Conservation (phyloP, 2,113 vertebrate genomes). For the Prionailurus viverrinus region DNA sequence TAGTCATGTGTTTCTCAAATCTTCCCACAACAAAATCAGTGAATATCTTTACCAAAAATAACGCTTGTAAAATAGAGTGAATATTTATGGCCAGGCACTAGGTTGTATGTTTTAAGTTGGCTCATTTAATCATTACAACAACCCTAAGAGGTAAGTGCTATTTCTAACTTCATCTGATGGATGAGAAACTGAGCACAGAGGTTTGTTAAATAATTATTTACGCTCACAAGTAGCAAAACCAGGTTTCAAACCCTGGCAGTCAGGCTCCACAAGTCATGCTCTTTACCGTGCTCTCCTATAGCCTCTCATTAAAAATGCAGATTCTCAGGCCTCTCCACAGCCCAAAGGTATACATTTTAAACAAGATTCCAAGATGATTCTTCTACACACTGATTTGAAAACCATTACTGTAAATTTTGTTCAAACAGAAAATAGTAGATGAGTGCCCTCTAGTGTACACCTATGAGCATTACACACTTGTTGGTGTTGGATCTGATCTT, state of each 20-base stretch:
- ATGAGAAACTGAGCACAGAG: background rate
- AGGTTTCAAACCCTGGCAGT: background rate
- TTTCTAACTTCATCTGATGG: background rate
- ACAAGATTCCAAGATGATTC: background rate
- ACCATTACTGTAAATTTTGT: background rate
- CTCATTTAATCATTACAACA: background rate
- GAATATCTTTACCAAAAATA: conserved; percentile 5
- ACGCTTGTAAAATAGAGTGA: background rate
- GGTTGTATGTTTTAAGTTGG: background rate
- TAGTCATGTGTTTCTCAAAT: background rate
- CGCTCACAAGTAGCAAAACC: background rate
- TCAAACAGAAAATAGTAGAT: background rate
- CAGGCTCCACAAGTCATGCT: background rate
- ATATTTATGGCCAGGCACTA: background rate
- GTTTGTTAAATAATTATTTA: background rate
- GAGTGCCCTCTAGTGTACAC: conserved; percentile 46
- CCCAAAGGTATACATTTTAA: background rate
- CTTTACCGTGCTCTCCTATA: background rate
- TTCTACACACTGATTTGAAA: background rate
- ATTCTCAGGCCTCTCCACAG: background rate
- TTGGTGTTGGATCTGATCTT: background rate
- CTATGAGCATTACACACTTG: background rate
- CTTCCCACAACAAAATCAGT: background rate
- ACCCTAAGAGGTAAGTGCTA: background rate
- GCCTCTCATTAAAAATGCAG: background rate